These are phyloP conservation scores for Capitulum mitella DNA, from an alignment of 2,888 invertebrate genomes.

Conservation along the genomic window DNA sequence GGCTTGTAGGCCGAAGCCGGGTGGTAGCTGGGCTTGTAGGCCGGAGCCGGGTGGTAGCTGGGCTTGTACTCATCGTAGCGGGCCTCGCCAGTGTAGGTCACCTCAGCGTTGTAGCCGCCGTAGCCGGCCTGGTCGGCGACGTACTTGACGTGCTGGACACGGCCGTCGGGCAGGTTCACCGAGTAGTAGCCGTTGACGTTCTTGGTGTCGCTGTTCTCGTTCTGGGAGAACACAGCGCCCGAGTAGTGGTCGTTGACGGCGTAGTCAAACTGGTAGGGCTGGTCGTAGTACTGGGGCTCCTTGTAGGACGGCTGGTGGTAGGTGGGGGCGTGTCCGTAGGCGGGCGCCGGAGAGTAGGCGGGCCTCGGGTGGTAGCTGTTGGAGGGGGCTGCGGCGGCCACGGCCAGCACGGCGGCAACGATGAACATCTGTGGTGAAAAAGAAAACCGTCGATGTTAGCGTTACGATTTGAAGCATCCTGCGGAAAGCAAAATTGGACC, in stretches of 20 bases:
- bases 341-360: not conserved
- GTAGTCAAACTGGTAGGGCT: constrained; percentile 57
- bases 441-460: not conserved
- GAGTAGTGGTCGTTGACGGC: constrained; percentile 53
- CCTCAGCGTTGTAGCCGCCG: too few relatives aligned
- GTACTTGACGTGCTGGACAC: too few relatives aligned
- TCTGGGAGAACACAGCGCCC: constrained; percentile 26
- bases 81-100: too few relatives aligned
- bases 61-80: too few relatives aligned
- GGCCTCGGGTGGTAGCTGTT: not conserved
- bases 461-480: not conserved
- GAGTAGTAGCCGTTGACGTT: constrained; percentile 12
- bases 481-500: too few relatives aligned
- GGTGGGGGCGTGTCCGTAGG: not conserved
- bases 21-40: too few relatives aligned
- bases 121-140: too few relatives aligned
- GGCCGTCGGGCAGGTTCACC: too few relatives aligned
- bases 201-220: constrained; percentile 13
- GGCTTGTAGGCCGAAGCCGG: too few relatives aligned
- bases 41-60: too few relatives aligned
- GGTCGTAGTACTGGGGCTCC: not conserved
- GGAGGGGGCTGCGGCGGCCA: not conserved
- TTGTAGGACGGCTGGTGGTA: not conserved
- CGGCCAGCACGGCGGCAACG: not conserved
- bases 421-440: not conserved